phyloP scores from a whole-genome alignment of 2,797 vertebrate genomes.

The Epinephelus coioides region DNA sequence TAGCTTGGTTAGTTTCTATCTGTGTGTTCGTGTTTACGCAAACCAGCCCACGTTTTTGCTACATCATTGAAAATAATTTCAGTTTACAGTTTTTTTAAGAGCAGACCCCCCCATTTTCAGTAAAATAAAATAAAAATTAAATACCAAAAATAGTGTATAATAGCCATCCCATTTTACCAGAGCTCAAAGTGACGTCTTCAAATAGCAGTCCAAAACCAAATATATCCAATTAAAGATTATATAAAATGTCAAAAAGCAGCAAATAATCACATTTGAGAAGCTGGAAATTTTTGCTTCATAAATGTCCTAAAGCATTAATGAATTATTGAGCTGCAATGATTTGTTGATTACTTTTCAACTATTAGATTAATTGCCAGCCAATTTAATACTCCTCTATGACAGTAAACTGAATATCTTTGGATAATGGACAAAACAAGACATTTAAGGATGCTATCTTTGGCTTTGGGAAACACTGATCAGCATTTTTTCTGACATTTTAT shows the following conservation, averaged over 20 bases:
- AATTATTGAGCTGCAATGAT: too few relatives aligned
- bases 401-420: too few relatives aligned
- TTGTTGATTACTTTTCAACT: too few relatives aligned
- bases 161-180: neutral
- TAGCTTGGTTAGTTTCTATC: slow-evolving; percentile 58
- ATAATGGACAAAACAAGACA: too few relatives aligned
- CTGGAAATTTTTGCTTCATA: neutral
- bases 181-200: neutral
- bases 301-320: fast-evolving
- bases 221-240: neutral
- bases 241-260: neutral
- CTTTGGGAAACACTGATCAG: too few relatives aligned
- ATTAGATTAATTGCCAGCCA: too few relatives aligned
- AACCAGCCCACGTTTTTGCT: slow-evolving; percentile 16
- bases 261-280: neutral
- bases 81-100: neutral
- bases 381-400: too few relatives aligned
- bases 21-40: slow-evolving; percentile 40
- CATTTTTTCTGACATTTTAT: too few relatives aligned
- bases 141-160: neutral
- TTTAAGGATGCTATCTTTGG: too few relatives aligned
- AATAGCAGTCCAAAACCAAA: neutral
- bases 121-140: neutral
- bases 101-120: too few relatives aligned
- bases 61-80: slow-evolving; percentile 12